Evolutionary conservation across 1,140 invertebrate genomes (phyloP).

Genomic region (Saccostrea glomerata): DNA sequence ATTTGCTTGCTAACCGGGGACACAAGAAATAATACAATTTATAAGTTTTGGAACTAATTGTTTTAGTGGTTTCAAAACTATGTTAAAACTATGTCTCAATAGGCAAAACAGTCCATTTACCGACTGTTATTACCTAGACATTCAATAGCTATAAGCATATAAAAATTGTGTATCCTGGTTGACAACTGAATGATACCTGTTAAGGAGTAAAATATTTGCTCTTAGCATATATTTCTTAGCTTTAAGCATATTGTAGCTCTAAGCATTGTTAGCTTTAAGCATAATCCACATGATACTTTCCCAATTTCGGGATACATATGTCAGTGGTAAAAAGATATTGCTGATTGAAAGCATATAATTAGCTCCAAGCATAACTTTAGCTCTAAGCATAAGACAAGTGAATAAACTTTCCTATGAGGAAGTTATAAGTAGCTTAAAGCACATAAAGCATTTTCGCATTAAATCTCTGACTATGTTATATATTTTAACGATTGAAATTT

Average conservation of each 20-base stretch:
- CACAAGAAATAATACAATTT: background rate
- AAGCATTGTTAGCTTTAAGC: background rate
- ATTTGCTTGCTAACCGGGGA: background rate
- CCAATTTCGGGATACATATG: background rate
- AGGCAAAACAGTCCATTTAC: too few species aligned
- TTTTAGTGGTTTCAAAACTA: background rate
- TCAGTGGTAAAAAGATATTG: background rate
- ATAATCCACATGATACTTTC: background rate
- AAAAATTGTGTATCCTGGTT: background rate
- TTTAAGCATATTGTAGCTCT: background rate
- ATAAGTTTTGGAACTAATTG: background rate
- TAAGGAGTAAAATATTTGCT: background rate
- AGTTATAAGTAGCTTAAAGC: background rate
- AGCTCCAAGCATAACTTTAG: background rate
- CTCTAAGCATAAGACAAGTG: background rate
- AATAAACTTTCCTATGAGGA: background rate
- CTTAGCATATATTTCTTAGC: background rate
- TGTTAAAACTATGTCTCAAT: background rate
- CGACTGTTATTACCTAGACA: background rate
- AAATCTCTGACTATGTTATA: too few species aligned
- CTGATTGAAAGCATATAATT: background rate
- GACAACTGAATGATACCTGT: background rate
- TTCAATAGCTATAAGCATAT: conserved; percentile 1
- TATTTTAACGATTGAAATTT: background rate
- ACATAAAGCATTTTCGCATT: too few species aligned